Evolutionary conservation across 2,888 invertebrate species (phyloP), one percentile per base, ranked within the genome.

Genomic region (Rhyacophila evoluta): DNA sequence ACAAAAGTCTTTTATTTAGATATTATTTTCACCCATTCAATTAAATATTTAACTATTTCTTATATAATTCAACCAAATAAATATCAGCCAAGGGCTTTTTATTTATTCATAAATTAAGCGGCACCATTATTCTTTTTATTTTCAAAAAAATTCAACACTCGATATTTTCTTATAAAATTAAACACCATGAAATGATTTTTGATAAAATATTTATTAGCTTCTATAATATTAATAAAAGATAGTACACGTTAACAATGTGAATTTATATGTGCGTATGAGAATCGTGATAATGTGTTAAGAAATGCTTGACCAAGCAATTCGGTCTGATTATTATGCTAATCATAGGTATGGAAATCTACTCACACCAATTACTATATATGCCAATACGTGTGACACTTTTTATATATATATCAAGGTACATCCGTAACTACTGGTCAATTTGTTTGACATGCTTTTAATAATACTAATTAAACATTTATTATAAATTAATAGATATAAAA

Each of bases 351-450:
- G 28, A 33, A 41, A 73, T 67, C 36, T 37, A 77, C 73, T 70
- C 77, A 77, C 77, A 37, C 69, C 72, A 72, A 68, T 77, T 33
- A 68, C 68, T 77, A 73, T 73, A 77, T 77, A 29, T 73, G 77
- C 38, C 77, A 77, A 28, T 38, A 55, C 39, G 37, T 77, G 67
- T 12, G 71, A 74, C 78, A 78, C 74, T 41, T 77, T 77, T 19
- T 37, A n/a, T 55, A 55, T 55, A 55, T 55, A 55, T 25, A 12
- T 41, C 3, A 74, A 78, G 78, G 78, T 78, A 78, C 78, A 74
- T 55, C 15, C 67, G 78, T 78, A 78, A 78, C 78, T 74, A 25
- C 69, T 72, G 10, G 19, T 55, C 55, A 55, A 55, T 8, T 41
- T 41, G 12, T 41, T 41, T 55, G 19, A 55, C 55, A 55, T 12